phyloP scores from a whole-genome alignment of 2,888 invertebrate genomes.

The Scelioninae gen. 1 region DNA sequence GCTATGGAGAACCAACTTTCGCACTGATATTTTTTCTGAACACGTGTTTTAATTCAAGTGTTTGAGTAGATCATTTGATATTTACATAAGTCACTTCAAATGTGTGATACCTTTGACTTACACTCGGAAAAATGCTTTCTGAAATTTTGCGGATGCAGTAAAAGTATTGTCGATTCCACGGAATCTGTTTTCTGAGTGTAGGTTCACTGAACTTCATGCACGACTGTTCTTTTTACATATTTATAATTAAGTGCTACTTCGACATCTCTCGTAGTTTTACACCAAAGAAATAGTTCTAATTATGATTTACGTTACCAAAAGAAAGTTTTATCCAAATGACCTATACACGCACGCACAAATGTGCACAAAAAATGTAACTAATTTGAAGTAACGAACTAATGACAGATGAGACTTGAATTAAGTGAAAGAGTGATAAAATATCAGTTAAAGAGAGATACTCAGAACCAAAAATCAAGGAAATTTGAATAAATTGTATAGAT shows the following conservation, averaged over 20 bases:
- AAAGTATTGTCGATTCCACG: neutral
- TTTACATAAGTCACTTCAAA: constrained; percentile 7
- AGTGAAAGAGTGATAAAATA: neutral
- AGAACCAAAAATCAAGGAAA: neutral
- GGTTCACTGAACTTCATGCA: neutral
- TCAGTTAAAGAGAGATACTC: too few relatives aligned
- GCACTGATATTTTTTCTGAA: constrained; percentile 5
- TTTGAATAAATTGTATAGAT: neutral
- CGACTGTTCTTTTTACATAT: constrained; percentile 6
- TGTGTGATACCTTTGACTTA: neutral
- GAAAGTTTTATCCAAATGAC: constrained; percentile 27
- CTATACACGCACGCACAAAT: constrained; percentile 24
- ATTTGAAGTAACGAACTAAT: constrained; percentile 5
- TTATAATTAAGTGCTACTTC: constrained; percentile 25
- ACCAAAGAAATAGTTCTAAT: constrained; percentile 2
- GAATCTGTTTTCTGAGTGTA: neutral
- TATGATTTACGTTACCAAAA: constrained; percentile 1
- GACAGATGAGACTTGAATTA: constrained; percentile 2
- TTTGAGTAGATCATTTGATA: constrained; percentile 14
- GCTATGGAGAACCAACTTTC: neutral
- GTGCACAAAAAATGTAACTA: constrained; percentile 23
- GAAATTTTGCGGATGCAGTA: neutral
- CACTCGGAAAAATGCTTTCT: neutral
- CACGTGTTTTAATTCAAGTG: neutral
- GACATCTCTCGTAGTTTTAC: constrained; percentile 1